Evolutionary conservation across 2,797 vertebrate species (phyloP), one percentile per base, ranked within the genome.

Genomic region (Micrastur ruficollis): DNA sequence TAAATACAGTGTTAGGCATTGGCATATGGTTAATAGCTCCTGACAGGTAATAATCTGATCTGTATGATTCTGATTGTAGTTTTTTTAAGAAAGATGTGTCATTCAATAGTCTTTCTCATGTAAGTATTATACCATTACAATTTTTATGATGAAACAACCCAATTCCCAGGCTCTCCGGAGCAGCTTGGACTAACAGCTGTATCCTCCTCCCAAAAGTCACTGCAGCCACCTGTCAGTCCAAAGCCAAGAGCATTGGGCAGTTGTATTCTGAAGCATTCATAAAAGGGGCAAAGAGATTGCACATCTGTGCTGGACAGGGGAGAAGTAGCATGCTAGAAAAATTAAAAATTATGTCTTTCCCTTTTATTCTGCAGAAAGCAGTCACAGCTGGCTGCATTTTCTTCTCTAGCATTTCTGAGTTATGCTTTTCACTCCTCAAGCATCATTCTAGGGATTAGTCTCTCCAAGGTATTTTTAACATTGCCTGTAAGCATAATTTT

Each of bases 251-350:
- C 1, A 0, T 11, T 81, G 23, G 5, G 11, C 32, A 63, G 6
- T 12, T 81, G 4, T 13, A 20, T 5, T 40, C 11, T 36, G 40
- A 68, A 79, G 11, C 11, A 21, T 11, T 5, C 11, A 36, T 20
- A 36, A 71, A 85, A 67, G 12, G 2, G 3, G 6, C 12, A 62
- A 49, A 66, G 16, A 42, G 3, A 1, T 1, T 17, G 1, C 8
- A 79, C 8, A 14, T 68, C 25, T 79, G 13, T 62, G 23, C 52
- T 31, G 44, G 21, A 29, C 6, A 38, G 11, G 15, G 12, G 38
- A 67, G 38, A 65, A 71, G 14, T 22, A 70, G 5, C 26, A 85
- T 12, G 22, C 19, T 40, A 63, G 44, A 17, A 63, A 76, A 82
- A 66, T 23, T 11, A 29, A 62, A 80, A 74, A 62, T 21, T 11